phyloP scores from a whole-genome alignment of 2,888 invertebrate genomes.

The Tetragonisca angustula region DNA sequence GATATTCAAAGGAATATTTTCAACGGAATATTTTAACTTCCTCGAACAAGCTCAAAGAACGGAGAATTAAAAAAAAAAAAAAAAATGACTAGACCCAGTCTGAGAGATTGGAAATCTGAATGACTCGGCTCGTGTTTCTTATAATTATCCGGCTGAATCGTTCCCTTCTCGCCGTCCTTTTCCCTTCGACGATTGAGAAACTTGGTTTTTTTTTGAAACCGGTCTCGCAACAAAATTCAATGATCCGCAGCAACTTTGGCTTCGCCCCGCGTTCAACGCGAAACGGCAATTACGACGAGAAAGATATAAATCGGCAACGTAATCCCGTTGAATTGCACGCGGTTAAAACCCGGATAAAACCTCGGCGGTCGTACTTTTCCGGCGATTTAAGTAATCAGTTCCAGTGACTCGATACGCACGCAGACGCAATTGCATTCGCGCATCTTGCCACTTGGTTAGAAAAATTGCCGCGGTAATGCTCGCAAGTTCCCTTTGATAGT shows the following conservation, averaged over 20 bases:
- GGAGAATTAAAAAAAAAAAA: background rate
- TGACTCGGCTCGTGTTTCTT: background rate
- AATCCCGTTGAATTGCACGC: slow-evolving; percentile 29
- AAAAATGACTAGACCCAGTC: background rate
- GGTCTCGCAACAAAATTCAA: background rate
- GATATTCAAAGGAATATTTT: background rate
- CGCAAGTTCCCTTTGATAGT: slow-evolving; percentile 15
- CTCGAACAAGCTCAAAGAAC: too few species aligned
- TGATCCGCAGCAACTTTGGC: background rate
- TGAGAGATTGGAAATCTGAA: background rate
- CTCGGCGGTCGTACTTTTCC: slow-evolving; percentile 16
- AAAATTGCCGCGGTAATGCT: slow-evolving; percentile 36
- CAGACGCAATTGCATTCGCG: background rate
- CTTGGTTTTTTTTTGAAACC: background rate
- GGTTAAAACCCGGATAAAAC: background rate
- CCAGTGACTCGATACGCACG: slow-evolving; percentile 27
- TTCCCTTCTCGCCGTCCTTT: background rate
- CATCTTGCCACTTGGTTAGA: background rate
- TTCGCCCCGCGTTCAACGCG: background rate
- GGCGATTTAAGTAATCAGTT: slow-evolving; percentile 35
- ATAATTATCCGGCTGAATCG: background rate
- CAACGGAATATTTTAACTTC: background rate
- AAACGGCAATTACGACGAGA: background rate
- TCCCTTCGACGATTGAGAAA: background rate
- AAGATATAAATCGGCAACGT: slow-evolving; percentile 23